Evolutionary conservation across 1,140 invertebrate genomes (phyloP).

Genomic region (Uloborus diversus): DNA sequence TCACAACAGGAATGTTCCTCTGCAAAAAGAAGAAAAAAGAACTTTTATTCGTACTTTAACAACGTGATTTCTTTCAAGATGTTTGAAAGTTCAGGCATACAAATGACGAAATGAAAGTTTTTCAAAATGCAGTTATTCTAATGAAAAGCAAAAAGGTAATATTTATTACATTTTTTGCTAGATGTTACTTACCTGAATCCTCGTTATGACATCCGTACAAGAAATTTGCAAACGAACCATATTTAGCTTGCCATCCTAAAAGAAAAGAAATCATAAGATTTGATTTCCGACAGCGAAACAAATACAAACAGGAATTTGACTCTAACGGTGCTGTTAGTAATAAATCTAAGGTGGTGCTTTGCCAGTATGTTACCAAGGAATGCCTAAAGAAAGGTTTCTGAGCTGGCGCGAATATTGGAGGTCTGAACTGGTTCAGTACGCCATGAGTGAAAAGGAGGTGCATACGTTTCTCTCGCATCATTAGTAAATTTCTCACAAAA

Average conservation of each 20-base stretch:
- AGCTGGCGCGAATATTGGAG: too few species aligned
- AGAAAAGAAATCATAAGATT: background rate
- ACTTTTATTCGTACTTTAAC: background rate
- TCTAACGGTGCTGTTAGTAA: too few species aligned
- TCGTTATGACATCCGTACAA: conserved; percentile 12
- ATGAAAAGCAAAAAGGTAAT: background rate
- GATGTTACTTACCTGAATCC: background rate
- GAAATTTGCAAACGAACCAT: conserved; percentile 49
- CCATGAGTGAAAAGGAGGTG: too few species aligned
- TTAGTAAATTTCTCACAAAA: too few species aligned
- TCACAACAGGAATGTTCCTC: conserved; percentile 85
- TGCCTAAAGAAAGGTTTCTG: too few species aligned
- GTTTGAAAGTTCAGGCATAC: background rate
- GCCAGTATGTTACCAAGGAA: too few species aligned
- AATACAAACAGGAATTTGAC: too few species aligned
- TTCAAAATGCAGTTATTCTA: too few species aligned
- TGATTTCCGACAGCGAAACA: too few species aligned
- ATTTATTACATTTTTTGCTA: background rate
- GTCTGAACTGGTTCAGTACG: too few species aligned
- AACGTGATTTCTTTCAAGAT: background rate
- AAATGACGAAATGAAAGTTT: background rate
- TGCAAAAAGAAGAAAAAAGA: conserved; percentile 2
- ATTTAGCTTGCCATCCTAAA: conserved; percentile 46
- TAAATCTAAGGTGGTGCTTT: too few species aligned
- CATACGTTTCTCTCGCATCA: too few species aligned